Conservation (phyloP, 2,888 invertebrate species). For the Pilophorus perplexus region DNA sequence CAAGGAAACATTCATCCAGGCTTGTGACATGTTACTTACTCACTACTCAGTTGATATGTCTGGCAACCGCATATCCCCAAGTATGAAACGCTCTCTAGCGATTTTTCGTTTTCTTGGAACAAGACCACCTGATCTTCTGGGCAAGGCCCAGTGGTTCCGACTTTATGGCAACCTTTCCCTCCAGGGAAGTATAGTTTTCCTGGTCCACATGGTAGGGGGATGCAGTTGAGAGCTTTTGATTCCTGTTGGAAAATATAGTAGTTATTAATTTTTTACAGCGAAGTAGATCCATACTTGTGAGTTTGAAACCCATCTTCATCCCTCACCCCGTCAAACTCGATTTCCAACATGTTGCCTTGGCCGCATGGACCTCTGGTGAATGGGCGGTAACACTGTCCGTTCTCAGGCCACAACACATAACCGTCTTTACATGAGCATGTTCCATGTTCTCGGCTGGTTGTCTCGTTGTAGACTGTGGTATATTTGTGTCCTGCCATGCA, state of each 20-base stretch:
- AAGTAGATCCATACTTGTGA: background rate
- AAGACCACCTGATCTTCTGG: constrained; percentile 69
- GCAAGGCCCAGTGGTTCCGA: constrained; percentile 76
- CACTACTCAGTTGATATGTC: constrained; percentile 50
- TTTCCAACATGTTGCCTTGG: constrained; percentile 49
- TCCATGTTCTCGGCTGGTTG: constrained; percentile 44
- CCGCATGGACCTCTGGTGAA: constrained; percentile 76
- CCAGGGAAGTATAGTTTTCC: constrained; percentile 74
- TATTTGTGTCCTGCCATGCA: constrained; percentile 73
- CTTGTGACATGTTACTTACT: no score
- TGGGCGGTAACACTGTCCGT: constrained; percentile 65
- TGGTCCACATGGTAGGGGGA: constrained; percentile 68
- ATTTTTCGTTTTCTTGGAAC: constrained; percentile 76
- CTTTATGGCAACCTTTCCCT: constrained; percentile 71
- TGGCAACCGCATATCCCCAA: constrained; percentile 77
- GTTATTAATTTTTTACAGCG: background rate
- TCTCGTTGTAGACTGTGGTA: constrained; percentile 51
- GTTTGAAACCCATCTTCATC: background rate
- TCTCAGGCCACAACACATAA: constrained; percentile 49
- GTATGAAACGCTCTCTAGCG: constrained; percentile 76
- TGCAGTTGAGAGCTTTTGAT: constrained; percentile 57
- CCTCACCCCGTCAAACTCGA: constrained; percentile 47
- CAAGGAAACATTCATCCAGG: no score
- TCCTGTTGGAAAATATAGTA: no score
- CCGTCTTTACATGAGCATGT: constrained; percentile 50